Evolutionary conservation across 2,888 invertebrate species (phyloP), one percentile per base, ranked within the genome.

Genomic region (Agapetus fuscipes): DNA sequence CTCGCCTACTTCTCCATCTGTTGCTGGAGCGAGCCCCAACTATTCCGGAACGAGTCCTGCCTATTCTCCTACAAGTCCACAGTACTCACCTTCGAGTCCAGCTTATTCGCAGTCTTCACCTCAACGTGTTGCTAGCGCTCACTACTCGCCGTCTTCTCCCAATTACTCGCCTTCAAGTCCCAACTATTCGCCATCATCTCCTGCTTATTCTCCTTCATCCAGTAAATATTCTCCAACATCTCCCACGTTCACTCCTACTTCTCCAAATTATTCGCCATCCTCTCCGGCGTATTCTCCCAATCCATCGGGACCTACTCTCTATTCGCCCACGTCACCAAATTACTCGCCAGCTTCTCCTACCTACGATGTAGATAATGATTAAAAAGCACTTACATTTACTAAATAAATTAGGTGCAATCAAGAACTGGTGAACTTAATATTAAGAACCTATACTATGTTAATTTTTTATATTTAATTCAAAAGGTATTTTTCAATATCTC

Each of bases 31-130:
- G 37, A 83, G 83, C 51, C 90, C 89, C 1, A 81, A 80, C 37
- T 90, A 89, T 59, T 84, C 87, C 1, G 91, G 91, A 0, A 85
- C 87, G 0, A 84, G 84, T 46, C 91, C 90, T 0, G 83, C 80
- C 51, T 91, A 91, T 60, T 80, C 85, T 2, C 90, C 90, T 2
- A 81, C 85, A 0, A 84, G 81, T 49, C 84, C 83, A 0, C 78
- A 74, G 55, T 85, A 84, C 56, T 85, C 87, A 0, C 85, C 87
- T 1, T 80, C 84, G 42, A 73, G 80, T 53, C 78, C 88, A 17
- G 71, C 76, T 6, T 81, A 80, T 52, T 76, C 82, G 3, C 85
- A 88, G 1, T 76, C 76, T 17, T 74, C 75, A 17, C 79, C 79
- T 2, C 79, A 78, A 39, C 83, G 83, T 52, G 78, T 83, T 7